These are phyloP conservation scores for Sipha maydis DNA, from an alignment of 2,888 invertebrate species.

Conservation along the genomic window DNA sequence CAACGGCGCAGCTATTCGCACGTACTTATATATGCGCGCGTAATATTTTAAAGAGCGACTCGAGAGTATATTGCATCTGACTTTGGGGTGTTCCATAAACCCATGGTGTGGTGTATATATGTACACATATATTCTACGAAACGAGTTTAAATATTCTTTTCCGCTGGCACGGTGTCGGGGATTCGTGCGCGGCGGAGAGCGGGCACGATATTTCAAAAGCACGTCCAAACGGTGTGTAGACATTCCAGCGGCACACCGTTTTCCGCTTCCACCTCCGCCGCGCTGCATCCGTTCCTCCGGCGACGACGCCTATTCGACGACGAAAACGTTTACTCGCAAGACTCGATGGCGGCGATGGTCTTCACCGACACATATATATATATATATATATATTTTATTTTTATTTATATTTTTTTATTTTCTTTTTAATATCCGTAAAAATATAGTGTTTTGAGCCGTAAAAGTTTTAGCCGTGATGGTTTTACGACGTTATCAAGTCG, in stretches of 20 bases:
- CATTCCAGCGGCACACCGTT: background rate
- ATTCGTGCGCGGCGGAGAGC: conserved; percentile 25
- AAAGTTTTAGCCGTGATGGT: conserved; percentile 56
- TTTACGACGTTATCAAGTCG: conserved; percentile 55
- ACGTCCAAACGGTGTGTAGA: conserved; percentile 46
- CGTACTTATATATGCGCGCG: background rate
- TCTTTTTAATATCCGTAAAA: conserved; percentile 52
- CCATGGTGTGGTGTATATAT: background rate
- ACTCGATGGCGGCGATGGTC: background rate
- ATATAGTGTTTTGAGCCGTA: conserved; percentile 36
- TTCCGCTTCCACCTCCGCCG: background rate
- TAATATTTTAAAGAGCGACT: conserved; percentile 18
- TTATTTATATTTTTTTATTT: background rate
- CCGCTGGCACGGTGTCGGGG: conserved; percentile 39
- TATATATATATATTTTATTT: background rate
- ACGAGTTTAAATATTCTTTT: conserved; percentile 54
- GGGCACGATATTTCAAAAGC: conserved; percentile 46
- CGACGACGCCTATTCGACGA: background rate
- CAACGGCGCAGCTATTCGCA: background rate
- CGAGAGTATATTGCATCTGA: conserved; percentile 49
- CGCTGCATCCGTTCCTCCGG: background rate
- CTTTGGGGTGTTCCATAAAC: conserved; percentile 49
- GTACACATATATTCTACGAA: conserved; percentile 37
- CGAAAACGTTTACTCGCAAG: conserved; percentile 6
- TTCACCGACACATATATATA: background rate